phyloP scores from a whole-genome alignment of 2,113 vertebrate genomes.

The Osmerus mordax region DNA sequence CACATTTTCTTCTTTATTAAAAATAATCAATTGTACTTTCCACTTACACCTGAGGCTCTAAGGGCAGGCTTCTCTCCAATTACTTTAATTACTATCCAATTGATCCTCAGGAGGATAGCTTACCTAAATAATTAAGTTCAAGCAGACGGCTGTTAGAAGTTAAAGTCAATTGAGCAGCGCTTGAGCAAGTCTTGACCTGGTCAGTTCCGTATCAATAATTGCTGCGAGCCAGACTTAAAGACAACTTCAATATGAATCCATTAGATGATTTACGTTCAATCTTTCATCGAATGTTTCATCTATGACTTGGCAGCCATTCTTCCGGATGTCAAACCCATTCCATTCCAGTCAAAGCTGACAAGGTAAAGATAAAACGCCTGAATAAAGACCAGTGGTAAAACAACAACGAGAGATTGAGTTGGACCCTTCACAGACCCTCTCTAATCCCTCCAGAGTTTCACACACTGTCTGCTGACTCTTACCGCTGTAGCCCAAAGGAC shows the following conservation, averaged over 20 bases:
- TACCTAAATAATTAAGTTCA: conserved; percentile 20
- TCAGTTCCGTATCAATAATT: not conserved
- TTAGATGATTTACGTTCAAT: not conserved
- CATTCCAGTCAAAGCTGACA: not conserved
- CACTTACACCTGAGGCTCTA: not conserved
- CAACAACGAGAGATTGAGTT: too few relatives aligned
- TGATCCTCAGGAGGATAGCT: conserved; percentile 10
- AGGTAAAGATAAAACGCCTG: too few relatives aligned
- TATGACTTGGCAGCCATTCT: not conserved
- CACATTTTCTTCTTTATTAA: too few relatives aligned
- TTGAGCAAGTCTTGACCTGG: not conserved
- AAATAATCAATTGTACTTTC: conserved; percentile 5
- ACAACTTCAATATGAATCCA: conserved; percentile 1
- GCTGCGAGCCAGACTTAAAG: not conserved
- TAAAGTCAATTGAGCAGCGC: conserved; percentile 12
- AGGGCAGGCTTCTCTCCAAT: not conserved
- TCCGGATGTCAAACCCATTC: not conserved
- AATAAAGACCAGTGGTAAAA: too few relatives aligned
- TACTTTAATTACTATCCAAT: conserved; percentile 19
- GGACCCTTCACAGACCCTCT: too few relatives aligned
- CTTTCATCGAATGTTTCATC: not conserved
- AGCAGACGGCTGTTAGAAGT: conserved; percentile 8
- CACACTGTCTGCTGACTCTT: too few relatives aligned
- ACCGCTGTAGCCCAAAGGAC: too few relatives aligned
- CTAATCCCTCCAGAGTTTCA: too few relatives aligned